Conservation (phyloP, 2,113 vertebrate species). For the Deroptyus accipitrinus region DNA sequence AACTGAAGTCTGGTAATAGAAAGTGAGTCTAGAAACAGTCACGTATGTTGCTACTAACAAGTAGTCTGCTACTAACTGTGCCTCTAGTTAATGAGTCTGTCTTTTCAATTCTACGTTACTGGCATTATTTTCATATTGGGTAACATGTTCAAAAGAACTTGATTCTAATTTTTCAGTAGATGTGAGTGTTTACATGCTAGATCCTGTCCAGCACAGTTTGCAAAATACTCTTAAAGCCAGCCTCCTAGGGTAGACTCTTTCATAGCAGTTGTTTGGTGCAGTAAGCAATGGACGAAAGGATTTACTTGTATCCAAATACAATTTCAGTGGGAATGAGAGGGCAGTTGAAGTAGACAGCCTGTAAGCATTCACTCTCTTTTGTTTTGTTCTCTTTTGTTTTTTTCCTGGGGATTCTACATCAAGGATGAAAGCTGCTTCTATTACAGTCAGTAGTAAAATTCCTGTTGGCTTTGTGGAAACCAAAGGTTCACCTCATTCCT, state of each 20-base stretch:
- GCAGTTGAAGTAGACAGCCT: not conserved
- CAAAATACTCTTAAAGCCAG: not conserved
- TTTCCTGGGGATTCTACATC: not conserved
- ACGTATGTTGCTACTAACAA: not conserved
- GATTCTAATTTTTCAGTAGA: not conserved
- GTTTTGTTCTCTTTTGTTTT: not conserved
- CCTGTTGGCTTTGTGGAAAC: not conserved
- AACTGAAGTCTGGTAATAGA: not conserved
- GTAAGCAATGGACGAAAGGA: not conserved
- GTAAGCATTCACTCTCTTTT: not conserved
- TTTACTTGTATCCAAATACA: not conserved
- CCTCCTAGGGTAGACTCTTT: not conserved
- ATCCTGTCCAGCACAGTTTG: not conserved
- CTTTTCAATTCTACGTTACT: not conserved
- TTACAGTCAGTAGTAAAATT: not conserved
- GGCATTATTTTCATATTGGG: not conserved
- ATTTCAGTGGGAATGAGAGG: not conserved
- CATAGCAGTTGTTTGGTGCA: not conserved
- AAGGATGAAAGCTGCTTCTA: not conserved
- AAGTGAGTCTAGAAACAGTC: not conserved
- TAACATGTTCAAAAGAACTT: not conserved
- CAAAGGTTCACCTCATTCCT: not conserved
- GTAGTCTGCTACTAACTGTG: not conserved
- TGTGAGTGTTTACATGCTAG: not conserved
- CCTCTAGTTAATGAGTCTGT: not conserved